These are phyloP conservation scores for Phymorhynchus buccinoides DNA, from an alignment of 1,140 invertebrate genomes.

Conservation along the genomic window DNA sequence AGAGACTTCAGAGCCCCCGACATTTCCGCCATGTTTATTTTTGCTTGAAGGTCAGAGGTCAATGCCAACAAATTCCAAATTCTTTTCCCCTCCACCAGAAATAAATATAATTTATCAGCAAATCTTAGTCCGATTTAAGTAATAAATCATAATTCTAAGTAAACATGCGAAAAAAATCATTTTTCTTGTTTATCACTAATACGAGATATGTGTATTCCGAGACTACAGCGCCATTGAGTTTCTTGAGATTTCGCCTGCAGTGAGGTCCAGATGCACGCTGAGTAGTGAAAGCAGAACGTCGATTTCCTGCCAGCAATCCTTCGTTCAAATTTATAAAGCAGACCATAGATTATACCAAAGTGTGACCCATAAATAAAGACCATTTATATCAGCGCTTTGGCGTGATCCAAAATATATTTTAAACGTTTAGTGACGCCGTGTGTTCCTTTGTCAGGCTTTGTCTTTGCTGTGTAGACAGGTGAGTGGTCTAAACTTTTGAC, in stretches of 20 bases:
- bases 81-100: too few relatives aligned
- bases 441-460: background rate
- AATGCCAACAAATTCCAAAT: too few relatives aligned
- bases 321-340: background rate
- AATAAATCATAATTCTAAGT: too few relatives aligned
- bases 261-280: too few relatives aligned
- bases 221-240: conserved; percentile 45
- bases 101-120: too few relatives aligned
- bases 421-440: background rate
- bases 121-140: too few relatives aligned
- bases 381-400: background rate
- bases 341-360: background rate
- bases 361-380: background rate
- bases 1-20: background rate
- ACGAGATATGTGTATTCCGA: conserved; percentile 46
- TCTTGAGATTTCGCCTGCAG: conserved; percentile 34
- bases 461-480: too few relatives aligned
- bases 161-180: background rate
- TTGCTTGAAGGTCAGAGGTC: conserved; percentile 31
- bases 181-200: background rate
- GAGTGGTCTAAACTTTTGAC: too few relatives aligned
- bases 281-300: too few relatives aligned
- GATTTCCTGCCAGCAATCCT: too few relatives aligned
- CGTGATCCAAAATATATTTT: background rate
- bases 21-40: background rate